These are phyloP conservation scores for Leptodactylus fallax DNA, from an alignment of 2,797 vertebrate genomes.

Conservation along the genomic window DNA sequence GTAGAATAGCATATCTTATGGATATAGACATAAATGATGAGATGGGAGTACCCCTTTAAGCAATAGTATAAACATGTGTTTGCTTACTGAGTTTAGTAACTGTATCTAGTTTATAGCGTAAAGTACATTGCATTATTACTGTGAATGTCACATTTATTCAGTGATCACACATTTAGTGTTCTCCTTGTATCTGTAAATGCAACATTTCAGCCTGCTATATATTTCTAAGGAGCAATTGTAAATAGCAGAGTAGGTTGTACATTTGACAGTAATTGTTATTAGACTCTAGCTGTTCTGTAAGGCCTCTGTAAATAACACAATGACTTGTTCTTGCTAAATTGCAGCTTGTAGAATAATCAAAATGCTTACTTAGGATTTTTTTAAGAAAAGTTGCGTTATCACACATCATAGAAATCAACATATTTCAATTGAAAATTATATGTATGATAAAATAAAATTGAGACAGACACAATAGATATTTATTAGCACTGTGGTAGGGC, in stretches of 20 bases:
- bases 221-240: neutral
- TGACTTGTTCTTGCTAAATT: neutral
- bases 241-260: neutral
- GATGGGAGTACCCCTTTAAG: neutral
- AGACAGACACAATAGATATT: neutral
- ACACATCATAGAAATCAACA: neutral
- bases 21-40: no score
- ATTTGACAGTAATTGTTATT: conserved; percentile 19
- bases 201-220: neutral
- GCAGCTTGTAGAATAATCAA: neutral
- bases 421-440: neutral
- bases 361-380: neutral
- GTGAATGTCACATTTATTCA: neutral
- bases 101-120: neutral
- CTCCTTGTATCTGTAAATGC: neutral
- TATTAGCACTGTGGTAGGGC: neutral
- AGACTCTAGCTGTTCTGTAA: neutral
- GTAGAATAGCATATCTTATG: no score
- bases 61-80: neutral
- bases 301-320: neutral
- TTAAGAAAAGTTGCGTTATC: neutral
- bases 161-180: neutral
- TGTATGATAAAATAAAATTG: neutral
- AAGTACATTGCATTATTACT: neutral
- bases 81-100: neutral